A percentile compares a stretch with the other conserved stretches of the same genome.
Evolutionary conservation across 2,797 vertebrate species (phyloP).

Genomic region (Arrhamphus sclerolepis): DNA sequence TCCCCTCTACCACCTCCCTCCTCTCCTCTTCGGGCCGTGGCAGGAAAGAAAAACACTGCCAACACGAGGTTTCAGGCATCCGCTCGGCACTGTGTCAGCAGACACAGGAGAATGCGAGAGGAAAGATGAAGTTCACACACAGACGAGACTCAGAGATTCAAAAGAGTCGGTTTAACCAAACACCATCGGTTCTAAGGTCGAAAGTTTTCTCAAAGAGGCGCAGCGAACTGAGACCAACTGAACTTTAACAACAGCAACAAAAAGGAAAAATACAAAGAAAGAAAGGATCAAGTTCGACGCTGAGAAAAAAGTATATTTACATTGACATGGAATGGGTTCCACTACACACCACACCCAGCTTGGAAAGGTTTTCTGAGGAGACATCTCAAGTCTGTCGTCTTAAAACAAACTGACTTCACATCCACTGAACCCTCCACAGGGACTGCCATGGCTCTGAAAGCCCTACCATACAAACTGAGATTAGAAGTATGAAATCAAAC

Average conservation of each 20-base stretch:
- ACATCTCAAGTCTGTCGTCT: conserved; percentile 17
- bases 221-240: background rate
- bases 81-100: conserved; percentile 47
- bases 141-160: conserved; percentile 35
- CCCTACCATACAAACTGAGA: conserved; percentile 22
- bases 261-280: background rate
- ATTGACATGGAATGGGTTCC: conserved; percentile 13
- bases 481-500: conserved; percentile 17
- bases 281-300: background rate
- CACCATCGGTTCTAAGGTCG: background rate
- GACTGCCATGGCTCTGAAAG: background rate
- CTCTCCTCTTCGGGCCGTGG: conserved; percentile 17
- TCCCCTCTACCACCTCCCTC: conserved; percentile 6
- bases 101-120: conserved; percentile 44
- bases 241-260: background rate
- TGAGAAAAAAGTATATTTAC: conserved; percentile 5
- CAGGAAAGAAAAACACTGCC: conserved; percentile 44
- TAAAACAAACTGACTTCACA: conserved; percentile 35
- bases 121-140: conserved; percentile 28
- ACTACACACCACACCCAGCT: conserved; percentile 10
- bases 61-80: conserved; percentile 51
- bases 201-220: conserved; percentile 2
- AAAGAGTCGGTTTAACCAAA: conserved; percentile 19
- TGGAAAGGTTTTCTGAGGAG: conserved; percentile 8
- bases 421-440: conserved; percentile 9